phyloP scores from a whole-genome alignment of 2,888 invertebrate genomes.

The Elysia crispata region DNA sequence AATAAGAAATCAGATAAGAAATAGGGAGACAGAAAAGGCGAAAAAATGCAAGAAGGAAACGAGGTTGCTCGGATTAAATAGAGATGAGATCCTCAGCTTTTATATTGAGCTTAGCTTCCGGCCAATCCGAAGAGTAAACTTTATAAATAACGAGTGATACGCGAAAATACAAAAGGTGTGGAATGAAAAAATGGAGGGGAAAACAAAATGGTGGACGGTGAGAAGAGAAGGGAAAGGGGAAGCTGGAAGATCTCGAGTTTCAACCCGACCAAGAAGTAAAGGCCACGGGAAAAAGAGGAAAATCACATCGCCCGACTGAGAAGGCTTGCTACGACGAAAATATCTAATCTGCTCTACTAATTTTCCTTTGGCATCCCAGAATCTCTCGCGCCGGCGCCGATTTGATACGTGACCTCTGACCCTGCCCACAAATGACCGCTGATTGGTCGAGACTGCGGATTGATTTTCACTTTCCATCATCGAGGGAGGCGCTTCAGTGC shows the following conservation, averaged over 20 bases:
- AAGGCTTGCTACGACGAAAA: constrained; percentile 19
- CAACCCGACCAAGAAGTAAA: too few species aligned
- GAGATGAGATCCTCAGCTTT: neutral
- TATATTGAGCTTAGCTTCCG: too few species aligned
- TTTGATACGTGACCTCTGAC: constrained; percentile 44
- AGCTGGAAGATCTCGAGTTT: too few species aligned
- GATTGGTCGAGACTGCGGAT: constrained; percentile 45
- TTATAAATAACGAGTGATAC: too few species aligned
- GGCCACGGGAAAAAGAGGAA: too few species aligned
- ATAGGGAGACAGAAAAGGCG: neutral
- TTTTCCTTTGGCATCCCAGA: constrained; percentile 36
- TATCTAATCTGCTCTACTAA: constrained; percentile 46
- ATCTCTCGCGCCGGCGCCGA: constrained; percentile 25
- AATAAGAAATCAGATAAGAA: neutral
- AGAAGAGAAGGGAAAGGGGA: too few species aligned
- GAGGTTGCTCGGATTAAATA: neutral
- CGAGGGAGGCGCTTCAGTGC: constrained; percentile 42
- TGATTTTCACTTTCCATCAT: constrained; percentile 44
- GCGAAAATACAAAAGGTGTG: too few species aligned
- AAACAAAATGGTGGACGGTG: too few species aligned
- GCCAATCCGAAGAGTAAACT: too few species aligned
- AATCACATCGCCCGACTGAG: neutral
- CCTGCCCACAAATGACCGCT: constrained; percentile 46
- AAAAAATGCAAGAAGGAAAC: neutral
- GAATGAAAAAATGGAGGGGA: too few species aligned